Base-by-base conservation (phyloP, 2,888 invertebrate genomes). In the Sphaeridia pumilis region DNA sequence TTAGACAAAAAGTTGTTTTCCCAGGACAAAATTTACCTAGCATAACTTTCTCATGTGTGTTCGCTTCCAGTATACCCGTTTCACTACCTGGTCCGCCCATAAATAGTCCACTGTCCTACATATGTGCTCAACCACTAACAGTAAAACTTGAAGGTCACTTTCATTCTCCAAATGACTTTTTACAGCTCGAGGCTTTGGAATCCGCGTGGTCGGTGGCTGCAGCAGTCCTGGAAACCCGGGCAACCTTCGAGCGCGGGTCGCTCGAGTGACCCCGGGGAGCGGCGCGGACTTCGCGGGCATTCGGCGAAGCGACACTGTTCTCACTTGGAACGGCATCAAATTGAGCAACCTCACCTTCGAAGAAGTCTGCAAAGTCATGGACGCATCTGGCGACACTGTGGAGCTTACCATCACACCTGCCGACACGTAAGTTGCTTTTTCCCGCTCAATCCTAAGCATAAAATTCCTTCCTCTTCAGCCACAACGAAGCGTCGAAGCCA, bases 301-400 rank as follows among this genome's bases (percentile, higher is more conserved):
- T 59, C 82, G 84, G 67, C 86, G 87, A 70, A 92, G 90, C 66
- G 87, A 89, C 72, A 87, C 87, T 58, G 87, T 94, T 50, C 73
- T 93, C 57, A 89, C 92, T 71, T 93, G 93, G 90, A 83, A 85
- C 59, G 88, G 90, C 0, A 81, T 89, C 56, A 83, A 87, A 0
- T 75, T 94, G 56, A 84, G 85, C 46, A 90, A 92, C 73, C 83
- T 88, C 64, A 90, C 87, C 63, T 93, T 90, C 69, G 93, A 94
- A 70, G 92, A 93, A 70, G 88, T 92, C 35, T 84, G 86, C 69
- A 82, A 85, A 54, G 87, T 92, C 64, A 82, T 92, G 77, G 89
- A 89, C 70, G 80, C 84, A 54, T 83, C 85, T 31, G 85, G 87
- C 2, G 90, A 92, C 70, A 78, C 81, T 56, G 87, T 87, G 1